These are phyloP conservation scores for Vidua macroura DNA, from an alignment of 2,113 vertebrate species.

Conservation along the genomic window DNA sequence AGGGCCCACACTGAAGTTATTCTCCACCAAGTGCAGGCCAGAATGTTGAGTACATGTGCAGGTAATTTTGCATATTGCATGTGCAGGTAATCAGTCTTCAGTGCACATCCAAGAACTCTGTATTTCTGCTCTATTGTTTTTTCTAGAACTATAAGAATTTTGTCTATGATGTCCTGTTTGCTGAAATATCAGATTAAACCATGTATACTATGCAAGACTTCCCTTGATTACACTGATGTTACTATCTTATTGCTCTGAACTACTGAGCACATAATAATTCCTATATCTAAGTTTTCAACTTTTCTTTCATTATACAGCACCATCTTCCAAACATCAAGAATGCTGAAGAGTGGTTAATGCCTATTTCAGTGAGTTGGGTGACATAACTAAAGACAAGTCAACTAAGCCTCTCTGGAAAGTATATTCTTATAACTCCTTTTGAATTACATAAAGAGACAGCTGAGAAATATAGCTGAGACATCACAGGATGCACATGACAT, in stretches of 20 bases:
- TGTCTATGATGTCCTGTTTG: neutral
- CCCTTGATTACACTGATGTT: neutral
- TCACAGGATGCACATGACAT: neutral
- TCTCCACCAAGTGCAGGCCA: neutral
- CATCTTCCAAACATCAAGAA: neutral
- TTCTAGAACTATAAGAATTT: neutral
- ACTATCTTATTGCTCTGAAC: neutral
- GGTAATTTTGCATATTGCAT: neutral
- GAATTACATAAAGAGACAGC: neutral
- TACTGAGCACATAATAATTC: neutral
- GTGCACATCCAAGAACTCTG: neutral
- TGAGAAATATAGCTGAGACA: neutral
- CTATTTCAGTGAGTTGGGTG: neutral
- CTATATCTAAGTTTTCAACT: neutral
- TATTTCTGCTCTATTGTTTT: neutral
- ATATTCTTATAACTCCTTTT: neutral
- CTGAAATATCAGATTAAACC: neutral
- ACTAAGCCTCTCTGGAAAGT: neutral
- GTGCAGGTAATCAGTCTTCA: neutral
- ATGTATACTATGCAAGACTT: neutral
- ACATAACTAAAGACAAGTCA: neutral
- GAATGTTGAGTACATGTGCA: neutral
- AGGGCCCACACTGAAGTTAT: neutral
- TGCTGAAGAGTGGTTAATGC: neutral
- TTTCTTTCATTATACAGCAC: neutral